A percentile compares a stretch with the other conserved stretches of the same genome.
These are phyloP conservation scores for Ploceus nigricollis DNA, from an alignment of 2,113 vertebrate genomes.

Conservation along the genomic window DNA sequence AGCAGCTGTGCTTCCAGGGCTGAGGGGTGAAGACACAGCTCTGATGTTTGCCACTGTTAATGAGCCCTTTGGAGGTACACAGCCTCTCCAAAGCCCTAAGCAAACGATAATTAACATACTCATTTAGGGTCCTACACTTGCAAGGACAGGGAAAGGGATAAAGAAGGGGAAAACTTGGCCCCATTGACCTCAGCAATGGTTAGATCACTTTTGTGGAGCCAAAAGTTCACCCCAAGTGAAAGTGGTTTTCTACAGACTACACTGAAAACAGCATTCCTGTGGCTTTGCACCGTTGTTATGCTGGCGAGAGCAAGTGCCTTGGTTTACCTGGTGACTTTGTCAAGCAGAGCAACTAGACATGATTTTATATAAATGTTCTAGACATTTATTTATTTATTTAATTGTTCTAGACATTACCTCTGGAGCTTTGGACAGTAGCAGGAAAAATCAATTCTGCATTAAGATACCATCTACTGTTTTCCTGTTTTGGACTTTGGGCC, in stretches of 20 bases:
- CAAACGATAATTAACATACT: neutral
- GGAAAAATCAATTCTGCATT: neutral
- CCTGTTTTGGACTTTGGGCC: neutral
- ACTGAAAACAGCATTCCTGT: neutral
- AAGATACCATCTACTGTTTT: neutral
- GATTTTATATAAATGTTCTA: neutral
- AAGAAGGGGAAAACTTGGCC: neutral
- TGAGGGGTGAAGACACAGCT: neutral
- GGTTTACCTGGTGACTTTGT: neutral
- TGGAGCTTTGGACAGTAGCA: neutral
- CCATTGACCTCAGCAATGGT: neutral
- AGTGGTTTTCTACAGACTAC: neutral
- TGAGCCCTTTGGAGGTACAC: neutral
- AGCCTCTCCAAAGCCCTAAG: neutral
- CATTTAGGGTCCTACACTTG: neutral
- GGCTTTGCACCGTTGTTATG: accelerated
- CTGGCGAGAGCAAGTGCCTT: accelerated
- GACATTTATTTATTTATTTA: neutral
- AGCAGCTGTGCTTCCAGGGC: neutral
- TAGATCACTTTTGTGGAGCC: neutral
- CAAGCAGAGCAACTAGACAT: neutral
- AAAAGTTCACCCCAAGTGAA: neutral
- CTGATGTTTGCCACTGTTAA: neutral
- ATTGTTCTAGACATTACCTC: neutral
- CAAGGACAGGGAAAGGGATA: neutral